A percentile compares a stretch with the other conserved stretches of the same genome.
These are phyloP conservation scores for Anisognathus igniventris DNA, from an alignment of 2,797 vertebrate genomes.

Conservation along the genomic window DNA sequence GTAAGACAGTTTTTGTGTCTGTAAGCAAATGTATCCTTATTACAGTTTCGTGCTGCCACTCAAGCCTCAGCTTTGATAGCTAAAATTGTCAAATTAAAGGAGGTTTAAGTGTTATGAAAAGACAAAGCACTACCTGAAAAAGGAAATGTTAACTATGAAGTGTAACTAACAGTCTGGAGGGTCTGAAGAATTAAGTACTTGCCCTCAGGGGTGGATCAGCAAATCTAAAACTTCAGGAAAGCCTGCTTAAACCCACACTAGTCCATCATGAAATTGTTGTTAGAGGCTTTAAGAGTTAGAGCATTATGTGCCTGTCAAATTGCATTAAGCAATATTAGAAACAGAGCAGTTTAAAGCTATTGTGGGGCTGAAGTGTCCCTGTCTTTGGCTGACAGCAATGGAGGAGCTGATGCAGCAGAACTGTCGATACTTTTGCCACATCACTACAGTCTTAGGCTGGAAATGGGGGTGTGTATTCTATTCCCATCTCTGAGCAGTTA, in stretches of 20 bases:
- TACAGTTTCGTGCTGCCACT: neutral
- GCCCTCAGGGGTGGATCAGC: neutral
- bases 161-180: neutral
- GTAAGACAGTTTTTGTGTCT: neutral
- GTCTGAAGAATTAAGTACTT: neutral
- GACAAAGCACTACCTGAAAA: neutral
- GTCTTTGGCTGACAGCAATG: neutral
- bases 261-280: neutral
- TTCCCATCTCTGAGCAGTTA: neutral
- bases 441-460: neutral
- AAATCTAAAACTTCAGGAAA: neutral
- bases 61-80: neutral
- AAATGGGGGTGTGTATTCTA: neutral
- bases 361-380: neutral
- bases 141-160: neutral
- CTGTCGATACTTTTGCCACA: neutral
- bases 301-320: neutral
- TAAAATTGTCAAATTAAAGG: neutral
- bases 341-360: neutral
- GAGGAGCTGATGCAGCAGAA: neutral
- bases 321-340: neutral
- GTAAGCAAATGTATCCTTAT: neutral
- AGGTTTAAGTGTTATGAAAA: neutral
- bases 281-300: neutral
- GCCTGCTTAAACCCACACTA: neutral